Evolutionary conservation across 1,140 invertebrate genomes (phyloP), one percentile per base, ranked within the genome.

Genomic region (Papilio aristodemus): DNA sequence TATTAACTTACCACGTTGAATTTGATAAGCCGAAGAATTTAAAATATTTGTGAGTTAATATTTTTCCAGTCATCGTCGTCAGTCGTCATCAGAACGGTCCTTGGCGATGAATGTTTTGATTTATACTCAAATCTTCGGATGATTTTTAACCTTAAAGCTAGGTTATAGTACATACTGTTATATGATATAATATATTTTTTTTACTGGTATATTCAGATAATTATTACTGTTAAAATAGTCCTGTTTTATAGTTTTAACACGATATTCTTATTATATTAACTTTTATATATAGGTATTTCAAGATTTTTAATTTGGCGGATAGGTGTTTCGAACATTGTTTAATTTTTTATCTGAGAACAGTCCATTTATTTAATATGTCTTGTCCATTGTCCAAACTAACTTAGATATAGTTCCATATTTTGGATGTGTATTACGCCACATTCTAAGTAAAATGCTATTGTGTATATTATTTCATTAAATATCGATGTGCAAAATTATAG

Each of bases 401-500:
- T 84, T 90, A 89, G 86, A 76, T 72, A 89, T 91, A 90, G 84
- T 91, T 89, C 79, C 78, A 91, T 89, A 87, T 90, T 90, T 91
- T 88, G 85, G 85, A 89, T 90, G 85, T 91, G 80, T 90, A 89
- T 89, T 87, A 84, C 84, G 86, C 83, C 84, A 89, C 83, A 78
- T 80, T 86, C 82, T 89, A 86, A 90, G 87, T 86, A 78, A 80
- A 86, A 86, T 77, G 89, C 89, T 91, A 91, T 87, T 89, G 89
- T 91, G 89, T 89, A 91, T 88, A 90, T 90, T 88, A 81, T 89
- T 91, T 90, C 81, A 83, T 82, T 84, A 77, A 83, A 85, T 84
- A 86, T 91, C 74, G 88, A 90, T 91, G 89, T 91, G 89, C 87
- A 89, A 91, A 90, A 91, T 90, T 91, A 90, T 91, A 90, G 85